Conservation (phyloP, 2,113 vertebrate genomes). For the Crotalus horridus region DNA sequence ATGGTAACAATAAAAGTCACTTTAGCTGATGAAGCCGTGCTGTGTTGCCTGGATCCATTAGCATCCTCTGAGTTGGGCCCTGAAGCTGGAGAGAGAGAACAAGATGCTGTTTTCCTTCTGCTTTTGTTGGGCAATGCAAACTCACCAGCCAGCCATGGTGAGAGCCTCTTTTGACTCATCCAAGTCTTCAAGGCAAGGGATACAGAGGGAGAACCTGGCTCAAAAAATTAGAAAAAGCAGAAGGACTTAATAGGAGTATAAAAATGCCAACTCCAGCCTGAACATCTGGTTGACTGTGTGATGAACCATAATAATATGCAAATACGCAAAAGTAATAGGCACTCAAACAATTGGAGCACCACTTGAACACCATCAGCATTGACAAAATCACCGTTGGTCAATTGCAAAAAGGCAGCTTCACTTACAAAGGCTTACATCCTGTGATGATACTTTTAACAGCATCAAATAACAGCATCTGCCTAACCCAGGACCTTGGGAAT, state of each 20-base stretch:
- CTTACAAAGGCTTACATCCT: not conserved
- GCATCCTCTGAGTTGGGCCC: not conserved
- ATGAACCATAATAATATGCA: not conserved
- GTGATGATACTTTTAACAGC: no score
- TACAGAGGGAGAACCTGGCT: not conserved
- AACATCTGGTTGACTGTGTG: not conserved
- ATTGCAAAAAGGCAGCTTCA: not conserved
- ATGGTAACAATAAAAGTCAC: not conserved
- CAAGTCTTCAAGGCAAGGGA: not conserved
- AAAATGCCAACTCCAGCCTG: not conserved
- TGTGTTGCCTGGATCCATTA: not conserved
- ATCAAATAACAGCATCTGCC: not conserved
- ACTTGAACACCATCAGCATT: not conserved
- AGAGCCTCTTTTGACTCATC: not conserved
- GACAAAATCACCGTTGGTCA: not conserved
- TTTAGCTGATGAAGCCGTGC: not conserved
- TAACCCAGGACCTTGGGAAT: not conserved
- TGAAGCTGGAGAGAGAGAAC: not conserved
- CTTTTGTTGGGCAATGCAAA: not conserved
- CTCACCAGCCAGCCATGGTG: not conserved
- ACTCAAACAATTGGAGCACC: not conserved
- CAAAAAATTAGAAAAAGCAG: not conserved
- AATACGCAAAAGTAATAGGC: not conserved
- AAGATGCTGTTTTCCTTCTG: not conserved
- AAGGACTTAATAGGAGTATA: not conserved